Evolutionary conservation across 2,888 invertebrate species (phyloP).

Genomic region (Idaea dimidiata): DNA sequence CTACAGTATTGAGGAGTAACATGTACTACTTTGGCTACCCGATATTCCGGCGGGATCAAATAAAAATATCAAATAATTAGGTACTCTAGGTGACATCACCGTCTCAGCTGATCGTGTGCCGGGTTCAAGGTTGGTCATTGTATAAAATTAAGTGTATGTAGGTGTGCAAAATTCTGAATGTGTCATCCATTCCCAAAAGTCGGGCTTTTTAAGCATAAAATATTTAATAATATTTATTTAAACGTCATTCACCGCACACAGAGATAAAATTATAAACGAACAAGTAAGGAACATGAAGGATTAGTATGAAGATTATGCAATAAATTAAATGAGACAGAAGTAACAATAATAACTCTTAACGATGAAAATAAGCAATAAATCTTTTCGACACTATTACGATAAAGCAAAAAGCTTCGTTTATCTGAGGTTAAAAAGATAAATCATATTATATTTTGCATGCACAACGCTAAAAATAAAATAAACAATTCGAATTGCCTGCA

Average conservation of each 20-base stretch:
- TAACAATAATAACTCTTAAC: slow-evolving; percentile 17
- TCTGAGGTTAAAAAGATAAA: slow-evolving; percentile 37
- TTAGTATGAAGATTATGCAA: slow-evolving; percentile 34
- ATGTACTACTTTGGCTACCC: too few species aligned
- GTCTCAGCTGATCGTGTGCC: slow-evolving; percentile 61
- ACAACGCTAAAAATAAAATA: slow-evolving; percentile 38
- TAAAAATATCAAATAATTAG: slow-evolving; percentile 50
- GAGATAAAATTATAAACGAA: slow-evolving; percentile 18
- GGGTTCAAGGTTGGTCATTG: slow-evolving; percentile 73
- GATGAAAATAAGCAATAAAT: slow-evolving; percentile 39
- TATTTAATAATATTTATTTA: too few species aligned
- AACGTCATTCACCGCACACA: neutral
- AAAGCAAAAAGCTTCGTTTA: slow-evolving; percentile 44
- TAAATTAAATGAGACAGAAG: slow-evolving; percentile 40
- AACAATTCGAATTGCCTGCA: slow-evolving; percentile 48
- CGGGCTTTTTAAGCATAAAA: neutral
- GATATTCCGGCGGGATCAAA: too few species aligned
- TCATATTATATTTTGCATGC: slow-evolving; percentile 35
- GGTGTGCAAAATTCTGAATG: slow-evolving; percentile 40
- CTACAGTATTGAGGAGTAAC: too few species aligned
- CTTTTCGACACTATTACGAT: slow-evolving; percentile 35
- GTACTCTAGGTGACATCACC: slow-evolving; percentile 58
- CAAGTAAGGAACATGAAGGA: slow-evolving; percentile 19
- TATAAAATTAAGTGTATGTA: slow-evolving; percentile 47
- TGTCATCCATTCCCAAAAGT: slow-evolving; percentile 18